Evolutionary conservation across 2,888 invertebrate genomes (phyloP), one percentile per base, ranked within the genome.

Genomic region (Vesta saturnalis): DNA sequence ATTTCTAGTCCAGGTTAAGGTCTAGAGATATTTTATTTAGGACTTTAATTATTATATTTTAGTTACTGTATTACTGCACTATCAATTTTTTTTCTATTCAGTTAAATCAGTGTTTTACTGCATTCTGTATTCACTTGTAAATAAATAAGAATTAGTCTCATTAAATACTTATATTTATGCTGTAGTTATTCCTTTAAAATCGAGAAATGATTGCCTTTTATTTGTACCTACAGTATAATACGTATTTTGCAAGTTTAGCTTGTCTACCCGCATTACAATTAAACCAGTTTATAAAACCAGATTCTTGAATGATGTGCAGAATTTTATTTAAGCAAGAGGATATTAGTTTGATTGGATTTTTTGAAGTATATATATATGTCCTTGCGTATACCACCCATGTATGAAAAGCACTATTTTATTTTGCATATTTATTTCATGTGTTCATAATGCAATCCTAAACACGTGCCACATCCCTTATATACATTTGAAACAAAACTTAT

Each of bases 401-500:
- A 18, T 49, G 15, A 49, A 49, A 14, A 49, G 8, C 15, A 18
- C 47, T 3, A n/a, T 39, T 39, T n/a, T 8, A 2, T 4, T 39
- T 10, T 15, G 15, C 47, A 49, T 18, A 49, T 49, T 49, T 39
- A 63, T 66, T 69, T 63, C 69, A 60, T 54, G 63, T 69, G 56
- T 64, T 58, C 55, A 52, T 60, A 55, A 65, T 60, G 68, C 72
- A 72, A 70, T 72, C 60, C 64, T 35, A 60, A 60, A 66, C 70
- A 70, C 72, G 70, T 72, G 70, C 67, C 63, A 70, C 66, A 65
- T 61, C 64, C 70, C 60, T 64, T 8, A 18, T 30, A n/a, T 39
- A 70, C 67, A 64, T 59, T 56, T 15, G 58, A 60, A 56, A 58
- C 56, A 61, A 63, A 73, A 72, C 69, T 72, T 70, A 66, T 64